A percentile compares a stretch with the other conserved stretches of the same genome.
phyloP scores from a whole-genome alignment of 2,113 vertebrate species.

The Platycercus adscitus region DNA sequence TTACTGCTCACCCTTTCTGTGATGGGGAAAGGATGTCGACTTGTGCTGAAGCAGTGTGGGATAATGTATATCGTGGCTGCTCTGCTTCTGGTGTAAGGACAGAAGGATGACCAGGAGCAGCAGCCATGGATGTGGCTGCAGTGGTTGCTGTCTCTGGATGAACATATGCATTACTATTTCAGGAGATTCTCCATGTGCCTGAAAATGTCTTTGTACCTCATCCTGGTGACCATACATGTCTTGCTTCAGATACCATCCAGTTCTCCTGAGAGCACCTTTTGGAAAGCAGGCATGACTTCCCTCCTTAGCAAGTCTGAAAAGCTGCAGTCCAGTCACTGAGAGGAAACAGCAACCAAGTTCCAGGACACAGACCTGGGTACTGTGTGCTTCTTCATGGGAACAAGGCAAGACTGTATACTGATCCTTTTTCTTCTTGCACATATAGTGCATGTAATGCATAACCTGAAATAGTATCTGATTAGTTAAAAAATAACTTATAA shows the following conservation, averaged over 20 bases:
- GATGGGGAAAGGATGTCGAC: background rate
- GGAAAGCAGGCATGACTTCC: background rate
- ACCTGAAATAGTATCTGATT: background rate
- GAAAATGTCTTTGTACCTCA: background rate
- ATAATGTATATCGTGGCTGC: fast-evolving
- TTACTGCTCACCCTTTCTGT: background rate
- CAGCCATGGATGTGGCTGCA: fast-evolving
- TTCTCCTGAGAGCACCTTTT: background rate
- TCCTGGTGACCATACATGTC: background rate
- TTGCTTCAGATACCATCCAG: background rate
- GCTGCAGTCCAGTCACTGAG: background rate
- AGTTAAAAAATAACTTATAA: background rate
- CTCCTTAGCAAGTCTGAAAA: background rate
- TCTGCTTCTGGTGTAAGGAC: background rate
- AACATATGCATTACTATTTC: background rate
- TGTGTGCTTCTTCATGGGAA: background rate
- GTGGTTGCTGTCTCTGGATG: background rate
- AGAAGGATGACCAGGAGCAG: background rate
- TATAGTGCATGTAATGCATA: background rate
- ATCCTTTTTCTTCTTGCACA: background rate
- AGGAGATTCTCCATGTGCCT: background rate
- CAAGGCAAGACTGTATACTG: background rate
- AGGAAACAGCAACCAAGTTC: fast-evolving
- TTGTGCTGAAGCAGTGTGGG: background rate
- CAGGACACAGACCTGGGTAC: background rate